Evolutionary conservation across 2,888 invertebrate genomes (phyloP).

Genomic region (Augochlorella aurata): DNA sequence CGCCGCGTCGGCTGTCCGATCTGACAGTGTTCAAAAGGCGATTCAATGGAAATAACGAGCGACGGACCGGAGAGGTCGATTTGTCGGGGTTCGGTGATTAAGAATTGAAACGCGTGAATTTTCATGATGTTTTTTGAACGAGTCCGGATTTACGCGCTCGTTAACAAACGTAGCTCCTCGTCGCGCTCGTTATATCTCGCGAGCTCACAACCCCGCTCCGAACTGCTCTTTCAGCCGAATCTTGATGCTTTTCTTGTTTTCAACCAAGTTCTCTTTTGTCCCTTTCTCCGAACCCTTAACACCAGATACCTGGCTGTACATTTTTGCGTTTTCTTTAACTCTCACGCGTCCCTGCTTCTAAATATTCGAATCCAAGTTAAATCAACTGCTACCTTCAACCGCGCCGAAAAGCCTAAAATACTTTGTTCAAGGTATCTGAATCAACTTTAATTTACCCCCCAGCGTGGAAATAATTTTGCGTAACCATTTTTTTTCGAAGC

Average conservation of each 20-base stretch:
- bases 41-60: background rate
- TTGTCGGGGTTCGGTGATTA: background rate
- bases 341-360: background rate
- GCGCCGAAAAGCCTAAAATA: too few relatives aligned
- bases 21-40: background rate
- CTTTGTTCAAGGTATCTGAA: too few relatives aligned
- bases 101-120: slow-evolving; percentile 4
- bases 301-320: background rate
- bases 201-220: background rate
- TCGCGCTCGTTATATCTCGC: slow-evolving; percentile 23
- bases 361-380: too few relatives aligned
- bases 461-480: too few relatives aligned
- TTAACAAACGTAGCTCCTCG: slow-evolving; percentile 14
- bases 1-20: too few relatives aligned
- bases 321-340: background rate
- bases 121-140: background rate
- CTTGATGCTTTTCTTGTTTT: background rate
- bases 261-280: background rate
- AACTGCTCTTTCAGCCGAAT: background rate
- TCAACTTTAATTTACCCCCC: too few relatives aligned
- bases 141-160: slow-evolving; percentile 17
- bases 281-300: background rate
- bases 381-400: too few relatives aligned
- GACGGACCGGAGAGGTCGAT: background rate
- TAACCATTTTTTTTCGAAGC: background rate